A percentile compares a stretch with the other conserved stretches of the same genome.
Conservation (phyloP, 2,113 vertebrate species). For the Phocoena phocoena region DNA sequence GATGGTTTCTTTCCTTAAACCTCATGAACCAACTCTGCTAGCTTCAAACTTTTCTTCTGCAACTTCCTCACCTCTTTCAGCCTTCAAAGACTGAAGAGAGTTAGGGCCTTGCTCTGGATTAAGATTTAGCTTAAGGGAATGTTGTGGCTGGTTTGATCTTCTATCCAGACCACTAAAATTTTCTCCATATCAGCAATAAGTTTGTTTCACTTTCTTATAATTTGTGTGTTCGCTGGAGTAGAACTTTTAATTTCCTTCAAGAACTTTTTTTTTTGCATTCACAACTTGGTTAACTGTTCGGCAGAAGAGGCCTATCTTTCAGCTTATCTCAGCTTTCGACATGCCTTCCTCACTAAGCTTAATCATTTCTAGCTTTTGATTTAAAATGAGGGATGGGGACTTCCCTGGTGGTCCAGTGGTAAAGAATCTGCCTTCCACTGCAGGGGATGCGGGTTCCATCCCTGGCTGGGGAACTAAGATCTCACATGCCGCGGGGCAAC, state of each 20-base stretch:
- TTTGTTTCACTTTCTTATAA: not conserved
- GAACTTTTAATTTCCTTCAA: not conserved
- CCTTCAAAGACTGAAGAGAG: not conserved
- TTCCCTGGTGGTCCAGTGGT: too few species aligned
- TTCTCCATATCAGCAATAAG: not conserved
- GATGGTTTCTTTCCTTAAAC: not conserved
- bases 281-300: not conserved
- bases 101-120: not conserved
- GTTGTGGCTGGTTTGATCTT: not conserved
- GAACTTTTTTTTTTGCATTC: not conserved
- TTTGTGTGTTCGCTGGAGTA: not conserved
- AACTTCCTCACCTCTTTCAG: not conserved
- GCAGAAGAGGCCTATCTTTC: not conserved
- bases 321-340: not conserved
- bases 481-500: too few species aligned
- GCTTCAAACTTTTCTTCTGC: not conserved
- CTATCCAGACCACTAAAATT: not conserved
- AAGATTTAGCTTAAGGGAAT: not conserved
- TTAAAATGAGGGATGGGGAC: not conserved
- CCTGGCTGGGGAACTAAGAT: too few species aligned
- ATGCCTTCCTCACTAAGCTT: not conserved
- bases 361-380: not conserved
- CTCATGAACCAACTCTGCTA: not conserved
- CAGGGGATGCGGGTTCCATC: too few species aligned
- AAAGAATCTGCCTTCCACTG: too few species aligned